Evolutionary conservation across 1,140 invertebrate genomes (phyloP), one percentile per base, ranked within the genome.

Genomic region (Ptiloglossa arizonensis): DNA sequence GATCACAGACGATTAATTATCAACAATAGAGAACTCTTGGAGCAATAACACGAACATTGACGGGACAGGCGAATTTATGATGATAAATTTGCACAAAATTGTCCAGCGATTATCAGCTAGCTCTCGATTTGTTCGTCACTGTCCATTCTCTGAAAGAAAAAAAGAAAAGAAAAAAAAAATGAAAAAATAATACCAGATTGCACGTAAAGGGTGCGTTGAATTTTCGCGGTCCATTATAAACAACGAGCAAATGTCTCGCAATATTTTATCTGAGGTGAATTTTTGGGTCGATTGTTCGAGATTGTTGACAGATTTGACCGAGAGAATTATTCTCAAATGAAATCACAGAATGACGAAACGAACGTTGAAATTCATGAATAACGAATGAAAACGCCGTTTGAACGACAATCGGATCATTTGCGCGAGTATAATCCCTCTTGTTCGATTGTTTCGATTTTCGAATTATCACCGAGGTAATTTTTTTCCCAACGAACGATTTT

Each of bases 71-170:
- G 48, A 27, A 69, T 84, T 83, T 74, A 83, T 75, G 54, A 76
- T 64, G 66, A 75, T 83, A 80, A 84, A 83, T 80, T 84, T 84
- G 27, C 80, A 63, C 76, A 52, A 54, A 67, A 52, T 84, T 76
- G n/a, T 38, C 67, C 38, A 8, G 54, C n/a, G 70, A 75, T 83
- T 75, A 76, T 50, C 56, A 44, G 48, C 52, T 59, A 48, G 63
- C 41, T 22, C n/a, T 69, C 32, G 24, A 54, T 41, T 24, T n/a
- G 1, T 13, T 35, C 56, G 56, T 32, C 57, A 38, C 32, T 60
- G 22, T 46, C 38, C 19, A 6, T 46, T 46, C 29, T 64, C 13
- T 15, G 6, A 4, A 35, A 6, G 3, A 22, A 9, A 29, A 24
- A 41, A 57, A 46, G 5, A 44, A 35, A 44, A 17, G 17, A 19